These are phyloP conservation scores for Atherinosoma microstoma DNA, from an alignment of 2,797 vertebrate species.

Conservation along the genomic window DNA sequence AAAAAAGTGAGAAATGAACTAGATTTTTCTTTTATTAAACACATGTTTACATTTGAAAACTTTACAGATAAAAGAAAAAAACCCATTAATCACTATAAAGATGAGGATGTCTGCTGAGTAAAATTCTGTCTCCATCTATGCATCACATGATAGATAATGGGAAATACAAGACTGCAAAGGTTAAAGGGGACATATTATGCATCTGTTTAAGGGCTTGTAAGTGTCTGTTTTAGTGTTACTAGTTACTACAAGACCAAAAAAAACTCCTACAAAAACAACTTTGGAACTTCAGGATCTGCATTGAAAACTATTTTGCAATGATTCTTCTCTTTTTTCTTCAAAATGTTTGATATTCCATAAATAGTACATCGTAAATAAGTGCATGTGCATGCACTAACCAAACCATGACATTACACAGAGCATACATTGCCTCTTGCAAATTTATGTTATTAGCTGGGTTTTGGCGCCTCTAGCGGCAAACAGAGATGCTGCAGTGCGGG, in stretches of 20 bases:
- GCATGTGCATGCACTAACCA: background rate
- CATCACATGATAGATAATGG: no score
- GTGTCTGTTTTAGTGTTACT: background rate
- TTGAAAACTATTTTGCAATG: no score
- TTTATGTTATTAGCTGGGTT: background rate
- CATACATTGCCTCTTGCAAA: background rate
- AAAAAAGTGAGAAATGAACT: no score
- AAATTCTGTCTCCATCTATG: background rate
- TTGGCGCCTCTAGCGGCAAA: conserved; percentile 34
- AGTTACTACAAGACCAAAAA: background rate
- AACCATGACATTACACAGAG: no score
- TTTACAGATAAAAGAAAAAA: no score
- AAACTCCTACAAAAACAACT: background rate
- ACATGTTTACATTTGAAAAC: no score
- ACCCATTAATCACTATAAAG: no score
- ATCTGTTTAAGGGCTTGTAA: no score
- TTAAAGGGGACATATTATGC: background rate
- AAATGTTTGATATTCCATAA: no score
- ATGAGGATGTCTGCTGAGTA: background rate
- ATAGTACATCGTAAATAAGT: background rate
- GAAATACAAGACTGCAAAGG: background rate
- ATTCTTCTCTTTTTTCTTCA: no score
- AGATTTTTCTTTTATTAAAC: no score
- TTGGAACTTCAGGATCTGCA: no score
- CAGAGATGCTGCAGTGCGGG: background rate